Base-by-base conservation (phyloP, 2,888 invertebrate species). In the Phoronis australis region DNA sequence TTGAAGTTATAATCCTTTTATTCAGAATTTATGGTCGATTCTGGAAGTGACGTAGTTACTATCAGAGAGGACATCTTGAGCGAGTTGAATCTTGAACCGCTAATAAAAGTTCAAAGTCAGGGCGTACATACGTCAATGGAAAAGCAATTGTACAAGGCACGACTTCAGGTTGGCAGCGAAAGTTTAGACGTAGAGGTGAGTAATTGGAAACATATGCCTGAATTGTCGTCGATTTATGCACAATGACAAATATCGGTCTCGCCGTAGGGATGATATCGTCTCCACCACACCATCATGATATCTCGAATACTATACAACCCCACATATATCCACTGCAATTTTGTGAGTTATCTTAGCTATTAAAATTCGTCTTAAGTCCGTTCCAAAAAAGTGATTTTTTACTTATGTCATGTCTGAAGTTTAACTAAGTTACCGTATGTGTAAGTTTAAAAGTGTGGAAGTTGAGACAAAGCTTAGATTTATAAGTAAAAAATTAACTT, bases 21-120 rank as follows among this genome's bases (percentile, higher is more conserved):
- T 53, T 23, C 54, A 71, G 71, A 70, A 40, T 72, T 72, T 49
- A 72, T 72, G 72, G 66, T 72, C 2, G 72, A 72, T 51, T 69
- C 69, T 15, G 72, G 72, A 31, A 72, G 72, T 62, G 72, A 72
- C 50, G 72, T 72, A 20, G 66, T 65, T 2, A 72, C 72, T 22
- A 50, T 72, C 15, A 47, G 66, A 45, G 61, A 68, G 38, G 64
- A 66, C 22, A 56, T 66, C 2, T 49, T 72, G 9, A 55, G 64
- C 24, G 52, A 53, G 2, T 54, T 72, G 24, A 65, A 68, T 48
- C 55, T 70, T 24, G 67, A 71, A 40, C 48, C 66, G 15, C 55
- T 71, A 22, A 66, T 68, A 5, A 62, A 62, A 9, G 63, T 69
- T 4, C 60, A 61, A 24, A 72, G 72, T 50, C 64, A 63, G 45